Base-by-base conservation (phyloP, 2,888 invertebrate species). In the Pandemis corylana region DNA sequence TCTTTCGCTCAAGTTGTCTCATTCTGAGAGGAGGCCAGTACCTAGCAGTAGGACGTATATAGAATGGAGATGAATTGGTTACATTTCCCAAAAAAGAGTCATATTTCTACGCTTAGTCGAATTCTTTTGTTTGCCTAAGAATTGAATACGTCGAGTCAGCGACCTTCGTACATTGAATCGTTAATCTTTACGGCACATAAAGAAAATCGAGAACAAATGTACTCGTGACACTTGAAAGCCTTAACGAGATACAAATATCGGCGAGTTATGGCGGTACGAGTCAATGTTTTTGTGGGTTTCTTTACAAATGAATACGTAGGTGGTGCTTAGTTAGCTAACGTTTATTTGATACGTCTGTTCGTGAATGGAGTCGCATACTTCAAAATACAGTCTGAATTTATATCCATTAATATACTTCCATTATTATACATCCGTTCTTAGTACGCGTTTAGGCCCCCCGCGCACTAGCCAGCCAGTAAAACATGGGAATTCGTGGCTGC, bases 141-240 rank as follows among this genome's bases (percentile, higher is more conserved):
- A 41, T 56, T 72, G 13, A 61, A 63, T 71, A 69, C 64, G 28
- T 36, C 28, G 20, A 75, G 75, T 75, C 75, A 71, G 62, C 67
- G 75, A 75, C 70, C 75, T 75, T 75, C 70, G 71, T 69, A n/a
- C 15, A 28, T 13, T 44, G 59, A 41, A 66, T 69, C 69, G 75
- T 75, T 63, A 62, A 71, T 75, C 67, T 75, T 56, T 53, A 44
- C 49, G 61, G 53, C 15, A 69, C 68, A 72, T 70, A 63, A 75
- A 75, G 63, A 70, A 67, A 49, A 56, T 46, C 62, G 65, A 67
- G 70, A 70, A 71, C 68, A 67, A 75, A 66, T 12, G 69, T 51
- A 13, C 49, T 15, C 53, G 61, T 44, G 69, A 74, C 69, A 74
- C 28, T 61, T 74, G 65, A 70, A 74, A 74, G 61, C 61, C 69